Evolutionary conservation across 2,113 vertebrate species (phyloP), one percentile per base, ranked within the genome.

Genomic region (Boulengeromyrus knoepffleri): DNA sequence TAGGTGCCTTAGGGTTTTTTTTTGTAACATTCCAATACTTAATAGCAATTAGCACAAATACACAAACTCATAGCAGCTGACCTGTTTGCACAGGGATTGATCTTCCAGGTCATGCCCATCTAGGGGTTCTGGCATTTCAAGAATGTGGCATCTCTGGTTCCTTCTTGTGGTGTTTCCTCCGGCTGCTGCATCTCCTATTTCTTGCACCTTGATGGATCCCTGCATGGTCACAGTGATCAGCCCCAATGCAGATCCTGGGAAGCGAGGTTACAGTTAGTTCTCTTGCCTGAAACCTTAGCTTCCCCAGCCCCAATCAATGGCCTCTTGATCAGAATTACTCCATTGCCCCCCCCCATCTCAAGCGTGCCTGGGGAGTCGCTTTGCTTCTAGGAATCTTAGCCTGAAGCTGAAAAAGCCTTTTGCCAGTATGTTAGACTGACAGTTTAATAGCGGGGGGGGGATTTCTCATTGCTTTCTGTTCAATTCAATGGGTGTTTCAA

Each of bases 251-350:
- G 58, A 49, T 1, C 87, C 85, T 89, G 87, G 27, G 52, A 85
- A 42, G 62, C 27, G 0, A 86, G 50, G 87, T 83, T 2, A 91
- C 89, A 89, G 88, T 89, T 45, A 90, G 87, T 88, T 91, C 90
- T 36, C 85, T 90, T 90, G 91, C 91, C 49, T 3, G 90, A 62
- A 89, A 53, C 90, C 89, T 62, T 45, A 17, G 5, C 21, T 50
- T 90, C 86, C 42, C 31, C 53, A 47, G 89, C 91, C 91, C 89
- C 17, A n/a, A 93, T 94, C 92, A 84, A 94, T 93, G 91, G 86
- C 85, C 90, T 90, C 93, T 93, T 93, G 92, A 94, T 94, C 90
- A 83, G 84, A 89, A 92, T 87, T 49, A 58, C 91, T 88, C 13
- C 91, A 91, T 89, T 88, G 88, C 47, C 5, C 6, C n/a, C n/a